Conservation (phyloP, 1,140 invertebrate species). For the Drosophila pseudoobscura region DNA sequence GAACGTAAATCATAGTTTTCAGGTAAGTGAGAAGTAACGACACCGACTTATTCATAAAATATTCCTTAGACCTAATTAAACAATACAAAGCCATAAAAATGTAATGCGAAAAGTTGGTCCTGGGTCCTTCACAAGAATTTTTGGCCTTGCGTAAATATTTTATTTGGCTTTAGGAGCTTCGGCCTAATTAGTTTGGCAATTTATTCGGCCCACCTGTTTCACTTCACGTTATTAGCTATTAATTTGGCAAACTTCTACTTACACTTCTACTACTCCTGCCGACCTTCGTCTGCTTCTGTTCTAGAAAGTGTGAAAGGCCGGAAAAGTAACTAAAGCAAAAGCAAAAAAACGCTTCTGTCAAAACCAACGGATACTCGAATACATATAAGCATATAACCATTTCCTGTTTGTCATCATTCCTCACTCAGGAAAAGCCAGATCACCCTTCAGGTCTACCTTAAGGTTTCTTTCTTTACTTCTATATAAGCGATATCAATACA, state of each 20-base stretch:
- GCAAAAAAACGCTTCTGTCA: not conserved
- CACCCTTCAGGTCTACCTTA: too few species aligned
- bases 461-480: constrained; percentile 21
- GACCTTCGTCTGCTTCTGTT: not conserved
- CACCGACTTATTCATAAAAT: not conserved
- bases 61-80: constrained; percentile 18
- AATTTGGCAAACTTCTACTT: constrained; percentile 28
- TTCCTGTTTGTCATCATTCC: constrained; percentile 50
- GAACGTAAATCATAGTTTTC: constrained; percentile 94
- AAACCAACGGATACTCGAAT: not conserved
- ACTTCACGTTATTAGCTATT: constrained; percentile 34
- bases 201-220: constrained; percentile 16
- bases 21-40: constrained; percentile 85
- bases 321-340: constrained; percentile 20
- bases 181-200: constrained; percentile 44
- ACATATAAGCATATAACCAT: not conserved
- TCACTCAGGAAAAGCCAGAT: too few species aligned
- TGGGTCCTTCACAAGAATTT: not conserved
- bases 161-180: constrained; percentile 18
- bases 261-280: not conserved
- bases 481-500: constrained; percentile 43
- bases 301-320: not conserved
- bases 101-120: constrained; percentile 51
- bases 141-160: constrained; percentile 28
- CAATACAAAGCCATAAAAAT: constrained; percentile 43